Conservation (phyloP, 2,113 vertebrate genomes). For the Microtus richardsoni region DNA sequence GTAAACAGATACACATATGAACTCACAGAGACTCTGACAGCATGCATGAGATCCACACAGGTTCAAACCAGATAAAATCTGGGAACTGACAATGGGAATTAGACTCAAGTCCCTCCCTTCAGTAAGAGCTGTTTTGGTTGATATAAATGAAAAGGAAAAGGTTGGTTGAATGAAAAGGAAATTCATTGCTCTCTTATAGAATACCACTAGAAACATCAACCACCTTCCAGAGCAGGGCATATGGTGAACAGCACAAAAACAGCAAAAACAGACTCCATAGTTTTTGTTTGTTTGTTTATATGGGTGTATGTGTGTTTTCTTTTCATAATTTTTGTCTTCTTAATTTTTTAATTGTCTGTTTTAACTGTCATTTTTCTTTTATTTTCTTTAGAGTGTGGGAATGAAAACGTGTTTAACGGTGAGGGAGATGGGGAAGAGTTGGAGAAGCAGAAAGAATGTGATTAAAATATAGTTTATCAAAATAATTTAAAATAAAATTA, state of each 20-base stretch:
- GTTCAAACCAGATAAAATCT: background rate
- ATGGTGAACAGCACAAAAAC: background rate
- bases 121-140: background rate
- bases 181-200: background rate
- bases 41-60: background rate
- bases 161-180: background rate
- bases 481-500: background rate
- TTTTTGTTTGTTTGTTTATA: background rate
- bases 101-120: background rate
- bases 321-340: background rate
- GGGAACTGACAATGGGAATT: background rate
- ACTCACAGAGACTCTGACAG: background rate
- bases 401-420: background rate
- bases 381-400: background rate
- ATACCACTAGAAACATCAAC: background rate
- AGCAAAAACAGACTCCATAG: background rate
- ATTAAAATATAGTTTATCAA: background rate
- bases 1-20: background rate
- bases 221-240: background rate
- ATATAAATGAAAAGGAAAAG: too few species aligned
- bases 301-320: background rate
- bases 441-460: background rate
- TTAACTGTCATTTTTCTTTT: background rate
- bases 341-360: background rate
- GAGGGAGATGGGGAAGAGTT: background rate